These are phyloP conservation scores for Phymorhynchus buccinoides DNA, from an alignment of 1,140 invertebrate genomes.

Conservation along the genomic window DNA sequence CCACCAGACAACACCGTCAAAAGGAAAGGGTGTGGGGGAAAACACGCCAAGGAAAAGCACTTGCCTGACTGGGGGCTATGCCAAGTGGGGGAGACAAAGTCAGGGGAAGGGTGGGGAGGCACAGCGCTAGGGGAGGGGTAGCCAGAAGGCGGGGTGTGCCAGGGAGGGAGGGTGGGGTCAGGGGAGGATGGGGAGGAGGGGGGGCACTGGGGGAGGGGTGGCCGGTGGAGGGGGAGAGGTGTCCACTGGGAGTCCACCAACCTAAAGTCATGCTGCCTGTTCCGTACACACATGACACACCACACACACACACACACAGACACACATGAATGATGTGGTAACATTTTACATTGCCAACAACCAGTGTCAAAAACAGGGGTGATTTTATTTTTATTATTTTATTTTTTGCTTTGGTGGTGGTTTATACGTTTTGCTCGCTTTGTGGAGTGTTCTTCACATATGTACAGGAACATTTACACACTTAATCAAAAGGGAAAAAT, in stretches of 20 bases:
- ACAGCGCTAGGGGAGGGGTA: constrained; percentile 24
- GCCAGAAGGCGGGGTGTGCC: constrained; percentile 26
- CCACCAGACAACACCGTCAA: background rate
- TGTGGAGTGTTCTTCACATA: too few relatives aligned
- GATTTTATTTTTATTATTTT: background rate
- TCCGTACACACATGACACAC: background rate
- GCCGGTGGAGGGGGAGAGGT: constrained; percentile 26
- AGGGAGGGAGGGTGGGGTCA: background rate
- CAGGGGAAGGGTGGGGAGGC: background rate
- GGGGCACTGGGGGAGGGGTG: constrained; percentile 31
- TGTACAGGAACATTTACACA: too few relatives aligned
- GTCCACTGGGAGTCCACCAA: constrained; percentile 33
- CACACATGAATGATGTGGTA: background rate
- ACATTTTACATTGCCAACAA: background rate
- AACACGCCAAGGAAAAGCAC: background rate
- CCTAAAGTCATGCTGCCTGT: constrained; percentile 25
- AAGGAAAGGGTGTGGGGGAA: too few relatives aligned
- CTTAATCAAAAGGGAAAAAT: too few relatives aligned
- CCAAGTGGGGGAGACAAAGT: constrained; percentile 11
- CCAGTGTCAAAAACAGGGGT: background rate
- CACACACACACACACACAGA: background rate
- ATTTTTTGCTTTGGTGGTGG: too few relatives aligned
- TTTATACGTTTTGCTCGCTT: too few relatives aligned
- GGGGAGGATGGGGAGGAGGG: background rate
- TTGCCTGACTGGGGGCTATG: constrained; percentile 35